These are phyloP conservation scores for Trichogramma pretiosum DNA, from an alignment of 1,140 invertebrate species.

Conservation along the genomic window DNA sequence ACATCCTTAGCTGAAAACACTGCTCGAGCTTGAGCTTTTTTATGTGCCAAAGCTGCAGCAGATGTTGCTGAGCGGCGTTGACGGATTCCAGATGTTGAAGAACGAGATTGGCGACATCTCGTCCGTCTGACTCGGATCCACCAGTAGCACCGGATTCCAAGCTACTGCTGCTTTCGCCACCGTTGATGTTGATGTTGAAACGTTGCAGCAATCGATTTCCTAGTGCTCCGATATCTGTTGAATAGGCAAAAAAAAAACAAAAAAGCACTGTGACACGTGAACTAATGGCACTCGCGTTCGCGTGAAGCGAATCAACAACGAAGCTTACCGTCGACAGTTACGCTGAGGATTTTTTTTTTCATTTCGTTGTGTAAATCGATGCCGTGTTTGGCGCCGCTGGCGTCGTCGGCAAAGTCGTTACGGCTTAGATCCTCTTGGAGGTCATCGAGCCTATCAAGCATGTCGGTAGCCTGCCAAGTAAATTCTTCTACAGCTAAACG, in stretches of 20 bases:
- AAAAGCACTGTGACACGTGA: background rate
- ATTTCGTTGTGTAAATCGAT: conserved; percentile 91
- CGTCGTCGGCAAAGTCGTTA: conserved; percentile 87
- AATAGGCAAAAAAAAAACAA: background rate
- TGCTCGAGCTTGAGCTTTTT: conserved; percentile 90
- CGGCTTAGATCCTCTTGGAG: conserved; percentile 82
- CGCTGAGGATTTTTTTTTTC: conserved; percentile 86
- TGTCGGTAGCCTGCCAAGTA: conserved; percentile 86
- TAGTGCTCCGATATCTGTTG: conserved; percentile 65
- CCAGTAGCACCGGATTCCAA: conserved; percentile 53
- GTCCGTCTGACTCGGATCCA: conserved; percentile 63
- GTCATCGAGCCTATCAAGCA: conserved; percentile 84
- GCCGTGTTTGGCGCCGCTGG: conserved; percentile 76
- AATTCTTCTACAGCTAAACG: conserved; percentile 90
- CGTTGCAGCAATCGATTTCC: conserved; percentile 60
- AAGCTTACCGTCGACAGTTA: conserved; percentile 65
- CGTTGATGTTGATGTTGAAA: conserved; percentile 37
- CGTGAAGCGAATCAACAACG: too few species aligned
- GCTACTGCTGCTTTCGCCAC: conserved; percentile 36
- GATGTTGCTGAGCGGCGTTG: conserved; percentile 78
- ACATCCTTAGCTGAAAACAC: conserved; percentile 87
- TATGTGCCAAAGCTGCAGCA: conserved; percentile 87
- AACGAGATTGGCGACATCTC: conserved; percentile 56
- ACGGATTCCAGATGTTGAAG: conserved; percentile 73
- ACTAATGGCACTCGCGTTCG: background rate